Evolutionary conservation across 2,797 vertebrate genomes (phyloP).

Genomic region (Sylvilagus floridanus): DNA sequence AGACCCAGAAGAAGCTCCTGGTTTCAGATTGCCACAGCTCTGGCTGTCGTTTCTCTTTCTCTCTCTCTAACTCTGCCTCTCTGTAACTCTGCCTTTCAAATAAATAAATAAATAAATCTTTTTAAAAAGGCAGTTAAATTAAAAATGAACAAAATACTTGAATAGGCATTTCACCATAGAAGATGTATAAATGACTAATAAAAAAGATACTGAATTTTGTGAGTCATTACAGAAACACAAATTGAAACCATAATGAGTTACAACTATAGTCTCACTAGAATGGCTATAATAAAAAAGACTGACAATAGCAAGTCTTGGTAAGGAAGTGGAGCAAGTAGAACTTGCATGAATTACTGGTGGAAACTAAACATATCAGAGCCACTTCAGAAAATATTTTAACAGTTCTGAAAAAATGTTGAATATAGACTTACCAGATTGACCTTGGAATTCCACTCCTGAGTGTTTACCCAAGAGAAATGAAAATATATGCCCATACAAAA

Average conservation of each 20-base stretch:
- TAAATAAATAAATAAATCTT: no score
- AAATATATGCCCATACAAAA: background rate
- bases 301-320: background rate
- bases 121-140: background rate
- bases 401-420: conserved; percentile 28
- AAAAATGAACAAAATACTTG: background rate
- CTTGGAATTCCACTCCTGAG: conserved; percentile 9
- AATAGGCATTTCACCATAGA: conserved; percentile 22
- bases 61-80: no score
- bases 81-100: no score
- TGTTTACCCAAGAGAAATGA: no score
- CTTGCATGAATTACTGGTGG: background rate
- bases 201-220: background rate
- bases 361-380: background rate
- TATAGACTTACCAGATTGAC: conserved; percentile 4
- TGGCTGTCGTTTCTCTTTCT: no score
- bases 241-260: background rate
- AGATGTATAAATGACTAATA: background rate
- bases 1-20: no score
- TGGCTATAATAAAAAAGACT: background rate
- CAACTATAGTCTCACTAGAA: background rate
- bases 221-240: background rate
- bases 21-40: no score
- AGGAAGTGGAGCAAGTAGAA: background rate
- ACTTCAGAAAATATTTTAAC: conserved; percentile 1